Conservation (phyloP, 2,888 invertebrate species). For the Scaptomyza reducta region DNA sequence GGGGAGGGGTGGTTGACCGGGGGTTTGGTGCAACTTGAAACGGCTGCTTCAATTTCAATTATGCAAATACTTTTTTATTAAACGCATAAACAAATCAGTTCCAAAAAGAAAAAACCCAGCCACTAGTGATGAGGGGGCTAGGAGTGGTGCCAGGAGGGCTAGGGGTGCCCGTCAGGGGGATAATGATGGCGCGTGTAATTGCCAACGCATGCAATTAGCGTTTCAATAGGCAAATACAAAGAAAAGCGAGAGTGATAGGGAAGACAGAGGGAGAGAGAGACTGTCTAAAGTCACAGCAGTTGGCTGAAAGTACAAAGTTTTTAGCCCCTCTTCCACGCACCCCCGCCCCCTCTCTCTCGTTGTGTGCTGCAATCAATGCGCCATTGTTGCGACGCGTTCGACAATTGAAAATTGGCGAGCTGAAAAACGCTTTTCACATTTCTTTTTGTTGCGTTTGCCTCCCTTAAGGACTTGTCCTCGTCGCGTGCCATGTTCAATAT, state of each 20-base stretch:
- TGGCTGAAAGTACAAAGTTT: slow-evolving; percentile 49
- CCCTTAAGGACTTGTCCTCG: slow-evolving; percentile 18
- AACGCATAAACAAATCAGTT: slow-evolving; percentile 73
- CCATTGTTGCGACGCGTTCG: slow-evolving; percentile 69
- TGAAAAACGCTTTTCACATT: slow-evolving; percentile 53
- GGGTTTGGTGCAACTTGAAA: slow-evolving; percentile 28
- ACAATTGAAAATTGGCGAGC: slow-evolving; percentile 69
- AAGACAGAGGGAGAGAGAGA: slow-evolving; percentile 2
- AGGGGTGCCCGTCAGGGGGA: neutral
- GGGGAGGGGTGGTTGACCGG: neutral
- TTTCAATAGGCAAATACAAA: slow-evolving; percentile 30
- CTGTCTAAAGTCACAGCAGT: slow-evolving; percentile 49
- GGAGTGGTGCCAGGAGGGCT: neutral
- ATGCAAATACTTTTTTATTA: slow-evolving; percentile 69
- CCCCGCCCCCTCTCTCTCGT: neutral
- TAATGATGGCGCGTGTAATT: slow-evolving; percentile 63
- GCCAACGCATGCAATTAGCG: slow-evolving; percentile 72
- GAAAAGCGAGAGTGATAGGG: slow-evolving; percentile 15
- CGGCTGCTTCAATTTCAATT: slow-evolving; percentile 72
- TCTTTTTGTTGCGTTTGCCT: neutral
- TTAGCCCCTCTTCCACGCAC: neutral
- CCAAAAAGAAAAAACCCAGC: slow-evolving; percentile 12
- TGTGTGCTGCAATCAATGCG: slow-evolving; percentile 55
- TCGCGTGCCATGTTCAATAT: slow-evolving; percentile 49
- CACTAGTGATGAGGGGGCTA: slow-evolving; percentile 1